Evolutionary conservation across 2,888 invertebrate species (phyloP), one percentile per base, ranked within the genome.

Genomic region (Beris morrisii): DNA sequence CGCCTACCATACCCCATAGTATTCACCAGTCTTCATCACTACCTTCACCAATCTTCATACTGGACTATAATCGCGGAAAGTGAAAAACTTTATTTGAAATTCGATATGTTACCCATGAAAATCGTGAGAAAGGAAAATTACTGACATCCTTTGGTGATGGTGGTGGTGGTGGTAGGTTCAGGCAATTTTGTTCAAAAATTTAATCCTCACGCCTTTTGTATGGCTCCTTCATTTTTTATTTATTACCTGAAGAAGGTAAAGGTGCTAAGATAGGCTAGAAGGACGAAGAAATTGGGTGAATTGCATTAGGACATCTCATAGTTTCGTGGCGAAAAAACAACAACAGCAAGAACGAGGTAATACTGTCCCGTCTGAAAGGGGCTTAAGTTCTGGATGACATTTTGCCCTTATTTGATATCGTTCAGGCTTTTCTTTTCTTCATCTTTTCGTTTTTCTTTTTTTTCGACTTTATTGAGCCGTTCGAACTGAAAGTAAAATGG

Each of bases 151-250:
- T 13, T 30, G 53, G 50, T 45, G 64, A 38, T 13, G 38, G 52
- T 22, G 22, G 1, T 31, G 15, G 32, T n/a, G 13, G 50, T 31
- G 30, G 53, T 58, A 28, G 45, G 32, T 63, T 44, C 38, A 32
- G 15, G 22, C 38, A 63, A 45, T 38, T 38, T 38, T 38, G 38
- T 38, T 38, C 1, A 66, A 65, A 61, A 61, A 67, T 22, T 45
- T 67, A 67, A 67, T 67, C 67, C 67, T 67, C 67, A 67, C 67
- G 67, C 67, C 67, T 65, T 67, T 67, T 67, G 61, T 67, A 53
- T 52, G 57, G 32, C 46, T 63, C 45, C 45, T 13, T 22, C 22
- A 5, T 38, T 38, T 38, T 38, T 32, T 61, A 32, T 38, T 54
- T 43, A 43, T 44, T 64, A 54, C 54, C 54, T 64, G 54, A n/a